Conservation (phyloP, 2,113 vertebrate species). For the Pseudorasbora parva region DNA sequence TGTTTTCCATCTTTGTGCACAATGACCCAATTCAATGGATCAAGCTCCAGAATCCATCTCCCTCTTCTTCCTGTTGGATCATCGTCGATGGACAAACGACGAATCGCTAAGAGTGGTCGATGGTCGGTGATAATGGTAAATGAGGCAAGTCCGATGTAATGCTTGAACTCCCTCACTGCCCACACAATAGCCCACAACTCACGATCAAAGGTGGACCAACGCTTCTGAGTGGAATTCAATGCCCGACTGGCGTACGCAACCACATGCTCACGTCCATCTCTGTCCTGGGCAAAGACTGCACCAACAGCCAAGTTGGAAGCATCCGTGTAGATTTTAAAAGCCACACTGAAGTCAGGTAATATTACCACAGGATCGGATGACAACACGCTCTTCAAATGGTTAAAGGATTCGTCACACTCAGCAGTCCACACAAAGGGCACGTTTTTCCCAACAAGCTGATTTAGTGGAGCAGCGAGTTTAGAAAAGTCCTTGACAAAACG, state of each 20-base stretch:
- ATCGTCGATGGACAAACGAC: constrained; percentile 21
- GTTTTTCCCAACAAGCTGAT: constrained; percentile 31
- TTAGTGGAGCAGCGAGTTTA: constrained; percentile 8
- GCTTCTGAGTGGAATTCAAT: constrained; percentile 3
- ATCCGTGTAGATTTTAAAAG: constrained; percentile 43
- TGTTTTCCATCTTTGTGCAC: constrained; percentile 26
- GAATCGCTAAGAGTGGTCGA: constrained; percentile 3
- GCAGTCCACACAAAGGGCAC: constrained; percentile 9
- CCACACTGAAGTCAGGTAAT: constrained; percentile 27
- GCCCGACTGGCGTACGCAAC: constrained; percentile 12
- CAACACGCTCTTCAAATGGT: background rate
- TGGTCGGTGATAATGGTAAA: constrained; percentile 47
- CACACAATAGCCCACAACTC: constrained; percentile 50
- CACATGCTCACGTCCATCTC: background rate
- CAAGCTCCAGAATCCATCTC: constrained; percentile 4
- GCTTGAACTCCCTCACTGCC: constrained; percentile 13
- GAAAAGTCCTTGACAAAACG: constrained; percentile 33
- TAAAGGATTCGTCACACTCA: background rate
- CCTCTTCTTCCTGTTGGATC: constrained; percentile 2
- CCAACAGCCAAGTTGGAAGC: constrained; percentile 26
- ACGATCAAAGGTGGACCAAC: constrained; percentile 44
- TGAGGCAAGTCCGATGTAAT: background rate
- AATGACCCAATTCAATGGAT: constrained; percentile 35
- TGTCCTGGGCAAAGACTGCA: constrained; percentile 34
- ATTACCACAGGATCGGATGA: constrained; percentile 24